Base-by-base conservation (phyloP, 37 sponge, comb jelly and placozoan species). In the Hexactinellida sp. region DNA sequence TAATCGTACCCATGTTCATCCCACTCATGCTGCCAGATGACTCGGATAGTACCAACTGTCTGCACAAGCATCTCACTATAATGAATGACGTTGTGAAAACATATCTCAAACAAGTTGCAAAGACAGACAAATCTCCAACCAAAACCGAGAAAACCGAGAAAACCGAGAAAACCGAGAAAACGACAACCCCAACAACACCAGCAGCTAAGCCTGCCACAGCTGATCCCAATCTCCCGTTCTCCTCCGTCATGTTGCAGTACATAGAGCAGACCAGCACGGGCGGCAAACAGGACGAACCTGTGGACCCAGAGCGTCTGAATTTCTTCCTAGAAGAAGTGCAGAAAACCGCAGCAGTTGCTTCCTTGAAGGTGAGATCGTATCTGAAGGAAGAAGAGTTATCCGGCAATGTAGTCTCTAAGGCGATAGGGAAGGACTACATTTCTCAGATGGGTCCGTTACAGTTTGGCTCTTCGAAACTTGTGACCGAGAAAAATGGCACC, bases 371-470 rank as follows among this genome's bases (percentile, higher is more conserved):
- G 5, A 63, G 13, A 63, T 3, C 76, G 3, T 63, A 25, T 63
- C 25, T 21, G 30, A 63, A 63, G 30, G 76, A 63, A 28, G 76
- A 63, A 63, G 5, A 63, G 34, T 1, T 21, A 63, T 23, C 32
- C 3, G 76, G 76, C 3, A 63, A 63, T 25, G 76, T 63, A 21
- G 76, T 63, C 3, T 63, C 76, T 63, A 63, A 63, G 13, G 30
- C 30, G 5, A 7, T 63, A 63, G 76, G 76, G 25, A 63, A 89
- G 37, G 54, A 37, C 1, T 94, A 94, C 89, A 90, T 92, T 88
- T 84, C 85, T 21, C 63, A 82, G 38, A 94, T 94, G 91, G 88
- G 83, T 38, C 89, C 93, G 41, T 76, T 94, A 13, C 95, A 94
- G 84, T 94, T 94, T 83, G 93, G 93, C 25, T 63, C 76, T 7